These are phyloP conservation scores for Pelagia noctiluca DNA, from an alignment of 30 jellyfish, hydroid and myxozoan species.

Conservation along the genomic window DNA sequence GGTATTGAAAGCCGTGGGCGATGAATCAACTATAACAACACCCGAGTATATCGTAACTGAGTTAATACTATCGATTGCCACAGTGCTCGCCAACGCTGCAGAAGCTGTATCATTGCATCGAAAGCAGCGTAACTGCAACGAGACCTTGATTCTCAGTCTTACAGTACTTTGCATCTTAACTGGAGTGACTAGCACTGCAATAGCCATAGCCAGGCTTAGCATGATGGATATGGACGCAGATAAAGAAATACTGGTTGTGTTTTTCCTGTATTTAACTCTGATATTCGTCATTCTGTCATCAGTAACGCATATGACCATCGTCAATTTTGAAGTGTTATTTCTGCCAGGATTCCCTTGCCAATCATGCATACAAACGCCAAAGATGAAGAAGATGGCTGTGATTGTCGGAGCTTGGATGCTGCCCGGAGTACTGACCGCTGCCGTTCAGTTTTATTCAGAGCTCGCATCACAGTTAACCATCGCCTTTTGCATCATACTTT, in stretches of 20 bases:
- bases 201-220: not conserved
- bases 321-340: not conserved
- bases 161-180: not conserved
- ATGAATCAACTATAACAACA: not conserved
- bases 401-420: slow-evolving; percentile 4
- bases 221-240: not conserved
- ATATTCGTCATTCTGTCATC: slow-evolving; percentile 13
- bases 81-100: not conserved
- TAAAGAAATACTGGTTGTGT: not conserved
- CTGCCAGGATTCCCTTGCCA: not conserved
- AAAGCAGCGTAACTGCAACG: not conserved
- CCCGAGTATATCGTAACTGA: not conserved
- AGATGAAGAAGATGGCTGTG: not conserved
- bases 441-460: not conserved
- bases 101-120: slow-evolving; percentile 9
- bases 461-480: not conserved
- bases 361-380: not conserved
- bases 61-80: not conserved
- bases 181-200: not conserved
- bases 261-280: slow-evolving; percentile 5
- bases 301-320: not conserved
- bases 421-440: slow-evolving; percentile 4
- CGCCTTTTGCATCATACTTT: slow-evolving; percentile 3
- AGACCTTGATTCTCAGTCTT: not conserved
- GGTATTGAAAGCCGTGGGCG: not conserved